These are phyloP conservation scores for human (Homo sapiens) DNA, from an alignment of 2,113 vertebrate genomes.

Conservation along the genomic window GRCh38 chr5:75278001-75278500, in stretches of 20 bases:
- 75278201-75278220: background rate
- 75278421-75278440: background rate
- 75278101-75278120: background rate
- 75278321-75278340: background rate
- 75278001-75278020: background rate
- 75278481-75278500: background rate
- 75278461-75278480: background rate
- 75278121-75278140: conserved; percentile 1
- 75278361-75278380: background rate
- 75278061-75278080: background rate
- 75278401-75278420: background rate
- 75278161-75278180: background rate
- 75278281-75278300: background rate
- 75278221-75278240: background rate
- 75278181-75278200: background rate
- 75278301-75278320: background rate
- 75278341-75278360: background rate
- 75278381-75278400: background rate
- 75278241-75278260: background rate
- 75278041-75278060: background rate
- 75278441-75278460: background rate
- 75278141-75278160: background rate
- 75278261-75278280: background rate
- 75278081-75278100: background rate
- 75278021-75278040: background rate